Conservation (phyloP, 2,113 vertebrate species). For the Mystacornis crossleyi region DNA sequence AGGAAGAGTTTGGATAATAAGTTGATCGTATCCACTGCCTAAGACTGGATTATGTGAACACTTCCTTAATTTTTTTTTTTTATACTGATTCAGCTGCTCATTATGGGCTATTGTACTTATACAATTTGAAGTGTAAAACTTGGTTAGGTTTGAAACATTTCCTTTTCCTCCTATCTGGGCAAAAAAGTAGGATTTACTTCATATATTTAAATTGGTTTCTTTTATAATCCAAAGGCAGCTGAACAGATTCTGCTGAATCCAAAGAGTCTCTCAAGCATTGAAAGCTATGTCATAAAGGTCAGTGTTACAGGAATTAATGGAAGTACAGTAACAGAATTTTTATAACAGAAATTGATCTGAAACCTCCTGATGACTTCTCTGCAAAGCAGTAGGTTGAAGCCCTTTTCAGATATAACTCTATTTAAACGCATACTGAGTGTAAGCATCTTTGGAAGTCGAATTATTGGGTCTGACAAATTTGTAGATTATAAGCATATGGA, state of each 20-base stretch:
- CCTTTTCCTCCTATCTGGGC: not conserved
- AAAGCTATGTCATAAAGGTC: conserved; percentile 30
- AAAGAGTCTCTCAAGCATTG: conserved; percentile 21
- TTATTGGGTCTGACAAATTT: conserved; percentile 8
- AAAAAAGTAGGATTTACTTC: conserved; percentile 28
- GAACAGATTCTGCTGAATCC: conserved; percentile 40
- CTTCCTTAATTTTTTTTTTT: not conserved
- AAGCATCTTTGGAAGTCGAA: conserved; percentile 26
- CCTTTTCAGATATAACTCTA: not conserved
- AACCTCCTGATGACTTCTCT: conserved; percentile 10
- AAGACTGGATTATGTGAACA: not conserved
- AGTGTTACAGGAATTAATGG: conserved; percentile 34
- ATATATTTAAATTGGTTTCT: conserved; percentile 17
- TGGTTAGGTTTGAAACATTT: conserved; percentile 15
- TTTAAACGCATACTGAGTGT: not conserved
- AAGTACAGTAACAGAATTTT: conserved; percentile 40
- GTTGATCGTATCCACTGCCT: not conserved
- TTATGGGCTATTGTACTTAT: conserved; percentile 5
- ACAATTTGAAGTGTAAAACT: conserved; percentile 3
- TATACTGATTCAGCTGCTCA: not conserved
- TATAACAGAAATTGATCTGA: conserved; percentile 38
- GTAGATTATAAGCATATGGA: conserved; percentile 14
- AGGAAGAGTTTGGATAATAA: not conserved
- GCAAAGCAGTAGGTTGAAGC: not conserved
- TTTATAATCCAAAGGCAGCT: conserved; percentile 5